Percentiles rank a stretch among this genome's conserved stretches.
Evolutionary conservation across 2,888 invertebrate species (phyloP).

Genomic region (Mongoloraphidia duomilia): DNA sequence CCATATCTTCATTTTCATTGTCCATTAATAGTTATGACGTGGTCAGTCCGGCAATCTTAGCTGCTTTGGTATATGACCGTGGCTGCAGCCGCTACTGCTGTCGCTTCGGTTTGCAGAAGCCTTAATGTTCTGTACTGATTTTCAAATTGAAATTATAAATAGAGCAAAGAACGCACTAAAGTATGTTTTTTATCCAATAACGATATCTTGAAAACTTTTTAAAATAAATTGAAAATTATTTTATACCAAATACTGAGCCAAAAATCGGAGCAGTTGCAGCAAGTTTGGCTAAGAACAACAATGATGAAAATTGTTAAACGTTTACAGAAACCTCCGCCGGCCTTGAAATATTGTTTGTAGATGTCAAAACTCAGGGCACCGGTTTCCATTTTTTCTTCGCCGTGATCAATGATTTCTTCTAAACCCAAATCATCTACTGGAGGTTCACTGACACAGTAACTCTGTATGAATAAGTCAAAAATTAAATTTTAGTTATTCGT

Average conservation of each 20-base stretch:
- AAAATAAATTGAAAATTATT: not conserved
- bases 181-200: too few relatives aligned
- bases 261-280: slow-evolving; percentile 22
- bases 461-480: slow-evolving; percentile 13
- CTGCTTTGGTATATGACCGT: too few relatives aligned
- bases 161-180: too few relatives aligned
- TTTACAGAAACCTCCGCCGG: slow-evolving; percentile 17
- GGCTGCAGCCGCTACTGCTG: too few relatives aligned
- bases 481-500: too few relatives aligned
- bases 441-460: slow-evolving; percentile 2
- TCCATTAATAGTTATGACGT: too few relatives aligned
- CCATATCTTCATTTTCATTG: too few relatives aligned
- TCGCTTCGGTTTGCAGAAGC: too few relatives aligned
- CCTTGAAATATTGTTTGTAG: slow-evolving; percentile 21
- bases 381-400: slow-evolving; percentile 13
- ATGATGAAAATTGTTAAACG: slow-evolving; percentile 15
- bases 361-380: slow-evolving; percentile 12
- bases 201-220: too few relatives aligned
- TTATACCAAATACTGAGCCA: slow-evolving; percentile 25
- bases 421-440: slow-evolving; percentile 10
- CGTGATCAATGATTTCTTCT: slow-evolving; percentile 16
- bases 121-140: too few relatives aligned
- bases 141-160: too few relatives aligned
- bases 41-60: too few relatives aligned
- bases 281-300: slow-evolving; percentile 20